Evolutionary conservation across 2,888 invertebrate species (phyloP).

Genomic region (Colostygia pectinataria): DNA sequence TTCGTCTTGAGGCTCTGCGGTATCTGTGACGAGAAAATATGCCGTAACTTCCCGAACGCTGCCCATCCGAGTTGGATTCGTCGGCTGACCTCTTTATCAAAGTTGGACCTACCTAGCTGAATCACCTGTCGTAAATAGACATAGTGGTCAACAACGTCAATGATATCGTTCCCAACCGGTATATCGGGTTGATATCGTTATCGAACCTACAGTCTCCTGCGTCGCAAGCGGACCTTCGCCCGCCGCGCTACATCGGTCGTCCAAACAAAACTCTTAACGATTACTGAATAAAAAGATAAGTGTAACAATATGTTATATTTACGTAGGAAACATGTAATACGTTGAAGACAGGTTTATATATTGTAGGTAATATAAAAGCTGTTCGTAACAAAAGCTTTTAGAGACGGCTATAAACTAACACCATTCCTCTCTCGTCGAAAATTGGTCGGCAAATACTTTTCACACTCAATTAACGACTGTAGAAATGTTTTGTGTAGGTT

Average conservation of each 20-base stretch:
- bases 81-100: too few species aligned
- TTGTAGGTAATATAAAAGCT: constrained; percentile 56
- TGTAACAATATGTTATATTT: constrained; percentile 61
- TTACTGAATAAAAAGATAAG: constrained; percentile 57
- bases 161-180: too few species aligned
- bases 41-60: too few species aligned
- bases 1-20: too few species aligned
- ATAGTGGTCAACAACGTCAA: too few species aligned
- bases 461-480: constrained; percentile 36
- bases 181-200: too few species aligned
- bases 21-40: too few species aligned
- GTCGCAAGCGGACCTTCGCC: too few species aligned
- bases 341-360: constrained; percentile 61
- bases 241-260: constrained; percentile 32
- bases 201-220: too few species aligned
- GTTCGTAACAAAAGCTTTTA: constrained; percentile 57
- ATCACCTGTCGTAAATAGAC: too few species aligned
- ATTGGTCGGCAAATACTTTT: constrained; percentile 33
- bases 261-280: constrained; percentile 54
- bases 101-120: too few species aligned
- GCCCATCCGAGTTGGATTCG: too few species aligned
- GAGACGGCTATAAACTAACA: constrained; percentile 49
- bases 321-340: constrained; percentile 61
- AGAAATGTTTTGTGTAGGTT: constrained; percentile 28
- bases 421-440: constrained; percentile 41